phyloP scores from a whole-genome alignment of 1,140 invertebrate genomes.

The Pseudomyrmex concolor region DNA sequence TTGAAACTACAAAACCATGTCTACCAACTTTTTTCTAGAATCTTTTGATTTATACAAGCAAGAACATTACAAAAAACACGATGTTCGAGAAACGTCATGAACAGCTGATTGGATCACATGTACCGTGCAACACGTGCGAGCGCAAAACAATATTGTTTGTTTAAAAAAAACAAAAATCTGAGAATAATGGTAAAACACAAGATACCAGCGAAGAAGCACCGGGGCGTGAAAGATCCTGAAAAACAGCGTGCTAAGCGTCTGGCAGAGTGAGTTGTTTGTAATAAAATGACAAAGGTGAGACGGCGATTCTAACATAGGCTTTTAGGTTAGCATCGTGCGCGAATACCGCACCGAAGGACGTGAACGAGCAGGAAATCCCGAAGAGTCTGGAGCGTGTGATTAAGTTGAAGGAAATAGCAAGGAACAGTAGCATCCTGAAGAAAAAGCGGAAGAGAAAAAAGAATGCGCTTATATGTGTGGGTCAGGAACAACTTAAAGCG shows the following conservation, averaged over 20 bases:
- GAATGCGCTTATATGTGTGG: constrained; percentile 76
- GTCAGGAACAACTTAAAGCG: constrained; percentile 45
- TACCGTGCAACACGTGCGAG: neutral
- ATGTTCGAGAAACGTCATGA: neutral
- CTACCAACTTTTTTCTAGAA: too few relatives aligned
- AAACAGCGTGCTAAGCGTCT: constrained; percentile 87
- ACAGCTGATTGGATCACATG: neutral
- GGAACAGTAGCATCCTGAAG: constrained; percentile 75
- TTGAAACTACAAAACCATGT: too few relatives aligned
- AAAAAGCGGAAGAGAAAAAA: constrained; percentile 79
- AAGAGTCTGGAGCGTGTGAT: constrained; percentile 87
- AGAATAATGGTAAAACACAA: constrained; percentile 88
- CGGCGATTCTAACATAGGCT: constrained; percentile 9
- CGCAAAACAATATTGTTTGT: neutral
- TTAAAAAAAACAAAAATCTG: neutral
- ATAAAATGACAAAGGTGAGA: neutral
- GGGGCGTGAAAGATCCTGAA: constrained; percentile 89
- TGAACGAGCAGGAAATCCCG: constrained; percentile 88
- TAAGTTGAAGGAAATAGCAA: constrained; percentile 85
- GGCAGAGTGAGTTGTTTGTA: constrained; percentile 83
- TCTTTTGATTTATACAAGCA: too few relatives aligned
- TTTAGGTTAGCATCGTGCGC: constrained; percentile 88
- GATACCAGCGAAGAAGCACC: constrained; percentile 90
- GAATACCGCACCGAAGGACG: constrained; percentile 88
- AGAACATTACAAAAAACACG: too few relatives aligned